Evolutionary conservation across 2,888 invertebrate species (phyloP), one percentile per base, ranked within the genome.

Genomic region (Geotrupes spiniger): DNA sequence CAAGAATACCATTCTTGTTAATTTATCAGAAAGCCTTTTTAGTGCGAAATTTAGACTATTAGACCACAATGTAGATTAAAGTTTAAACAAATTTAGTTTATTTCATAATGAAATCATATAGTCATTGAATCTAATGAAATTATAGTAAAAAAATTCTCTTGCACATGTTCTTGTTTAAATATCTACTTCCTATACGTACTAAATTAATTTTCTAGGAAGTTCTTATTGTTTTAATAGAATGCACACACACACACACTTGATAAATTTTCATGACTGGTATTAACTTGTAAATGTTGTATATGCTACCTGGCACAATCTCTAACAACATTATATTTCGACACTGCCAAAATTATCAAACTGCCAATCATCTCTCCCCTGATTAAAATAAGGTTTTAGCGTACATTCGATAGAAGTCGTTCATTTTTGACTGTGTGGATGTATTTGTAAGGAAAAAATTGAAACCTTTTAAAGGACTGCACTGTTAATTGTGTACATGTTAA

Each of bases 311-410:
- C 38, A 38, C 38, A 25, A 17, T 38, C 21, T 38, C 21, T 17
- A 16, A 21, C 8, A 17, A 25, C 21, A 17, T 17, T 45, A 29
- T 27, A 45, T 54, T 44, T 51, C 45, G 50, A 57, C 72, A 73
- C 73, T 73, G 73, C 73, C 73, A 72, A 70, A 63, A 64, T 65
- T 59, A 65, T 68, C 66, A 68, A 67, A 71, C 71, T 72, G 71
- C 71, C 71, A 72, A 47, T 53, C 36, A 51, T 39, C 39, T 39
- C 33, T 21, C 33, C 38, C 26, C 46, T 28, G 38, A 26, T 17
- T 46, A 39, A 29, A 31, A 26, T 25, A 12, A 21, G 11, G 40
- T 28, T 26, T 36, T 36, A 40, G 33, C 33, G 36, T 36, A 41
- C 41, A 41, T 41, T 40, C 36, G 36, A 26, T 11, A 42, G 29